These are phyloP conservation scores for Ardeotis arabs DNA, from an alignment of 2,113 vertebrate species.

Conservation along the genomic window DNA sequence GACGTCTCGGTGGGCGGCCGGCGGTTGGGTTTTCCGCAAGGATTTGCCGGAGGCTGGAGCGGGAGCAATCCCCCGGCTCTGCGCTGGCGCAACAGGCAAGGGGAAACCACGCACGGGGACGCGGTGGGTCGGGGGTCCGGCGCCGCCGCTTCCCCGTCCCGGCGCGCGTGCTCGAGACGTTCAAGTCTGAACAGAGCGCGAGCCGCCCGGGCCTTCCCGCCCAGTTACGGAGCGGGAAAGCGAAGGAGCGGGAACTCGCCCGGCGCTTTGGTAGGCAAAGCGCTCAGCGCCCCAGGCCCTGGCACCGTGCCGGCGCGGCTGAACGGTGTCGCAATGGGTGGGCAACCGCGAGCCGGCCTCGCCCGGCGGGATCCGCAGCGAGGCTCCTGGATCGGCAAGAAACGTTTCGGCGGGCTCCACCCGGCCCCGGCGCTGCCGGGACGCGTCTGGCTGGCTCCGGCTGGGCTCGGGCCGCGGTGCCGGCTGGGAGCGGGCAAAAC, in stretches of 20 bases:
- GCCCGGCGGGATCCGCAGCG: neutral
- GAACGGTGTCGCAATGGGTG: neutral
- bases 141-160: neutral
- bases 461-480: neutral
- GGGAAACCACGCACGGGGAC: neutral
- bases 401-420: neutral
- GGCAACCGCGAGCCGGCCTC: neutral
- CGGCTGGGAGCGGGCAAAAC: neutral
- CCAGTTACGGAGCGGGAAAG: neutral
- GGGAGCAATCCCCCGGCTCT: neutral
- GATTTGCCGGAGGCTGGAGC: too few species aligned
- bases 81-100: neutral
- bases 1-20: neutral
- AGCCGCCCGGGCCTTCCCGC: neutral
- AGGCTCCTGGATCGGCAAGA: neutral
- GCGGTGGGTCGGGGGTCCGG: neutral
- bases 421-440: neutral
- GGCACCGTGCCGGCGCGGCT: neutral
- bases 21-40: neutral
- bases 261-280: neutral
- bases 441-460: neutral
- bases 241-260: neutral
- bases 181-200: neutral
- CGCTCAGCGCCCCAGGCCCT: neutral
- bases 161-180: neutral